phyloP scores from a whole-genome alignment of 2,797 vertebrate genomes.

The Eulemur mongoz region DNA sequence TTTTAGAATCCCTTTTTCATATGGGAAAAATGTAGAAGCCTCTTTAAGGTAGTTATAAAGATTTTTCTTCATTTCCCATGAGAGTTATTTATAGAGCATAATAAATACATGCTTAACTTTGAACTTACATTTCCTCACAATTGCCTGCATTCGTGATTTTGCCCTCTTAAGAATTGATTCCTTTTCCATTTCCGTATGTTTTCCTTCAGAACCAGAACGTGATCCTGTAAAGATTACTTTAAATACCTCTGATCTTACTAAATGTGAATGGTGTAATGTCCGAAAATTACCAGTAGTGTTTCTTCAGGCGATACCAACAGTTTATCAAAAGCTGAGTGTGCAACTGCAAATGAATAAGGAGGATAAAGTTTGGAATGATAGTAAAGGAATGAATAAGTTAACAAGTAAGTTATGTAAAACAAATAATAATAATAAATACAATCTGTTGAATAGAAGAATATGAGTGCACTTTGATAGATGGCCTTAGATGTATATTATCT shows the following conservation, averaged over 20 bases:
- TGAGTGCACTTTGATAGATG: background rate
- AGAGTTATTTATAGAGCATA: background rate
- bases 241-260: conserved; percentile 91
- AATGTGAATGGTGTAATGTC: conserved; percentile 96
- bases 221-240: conserved; percentile 87
- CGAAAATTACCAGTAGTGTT: conserved; percentile 95
- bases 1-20: conserved; percentile 34
- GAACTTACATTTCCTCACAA: conserved; percentile 33
- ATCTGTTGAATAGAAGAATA: background rate
- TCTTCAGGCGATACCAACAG: conserved; percentile 90
- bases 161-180: conserved; percentile 9
- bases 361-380: conserved; percentile 92
- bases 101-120: conserved; percentile 10
- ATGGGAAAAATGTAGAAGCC: background rate
- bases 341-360: conserved; percentile 92
- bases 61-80: background rate
- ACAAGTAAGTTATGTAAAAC: conserved; percentile 67
- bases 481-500: background rate
- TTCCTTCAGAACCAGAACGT: conserved; percentile 81
- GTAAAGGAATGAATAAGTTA: conserved; percentile 89
- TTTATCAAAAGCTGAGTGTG: conserved; percentile 90
- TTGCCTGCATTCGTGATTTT: background rate
- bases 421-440: background rate
- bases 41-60: conserved; percentile 2
- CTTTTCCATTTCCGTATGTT: conserved; percentile 58